These are phyloP conservation scores for Plectrocnemia conspersa DNA, from an alignment of 1,140 invertebrate genomes.

Conservation along the genomic window DNA sequence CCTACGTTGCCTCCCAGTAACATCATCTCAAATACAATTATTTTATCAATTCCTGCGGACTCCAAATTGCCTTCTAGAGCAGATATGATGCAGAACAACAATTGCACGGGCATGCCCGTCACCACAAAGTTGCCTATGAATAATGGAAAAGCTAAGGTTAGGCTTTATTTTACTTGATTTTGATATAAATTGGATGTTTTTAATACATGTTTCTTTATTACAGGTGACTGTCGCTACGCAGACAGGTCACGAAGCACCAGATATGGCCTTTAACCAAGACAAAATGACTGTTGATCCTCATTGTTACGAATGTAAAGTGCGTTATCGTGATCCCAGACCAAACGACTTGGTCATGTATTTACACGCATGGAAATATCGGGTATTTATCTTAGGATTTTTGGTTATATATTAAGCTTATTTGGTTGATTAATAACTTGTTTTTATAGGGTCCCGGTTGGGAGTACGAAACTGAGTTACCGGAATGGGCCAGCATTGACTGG, in stretches of 20 bases:
- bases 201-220: neutral
- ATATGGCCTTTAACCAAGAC: constrained; percentile 63
- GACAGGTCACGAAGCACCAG: constrained; percentile 70
- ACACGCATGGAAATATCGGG: constrained; percentile 89
- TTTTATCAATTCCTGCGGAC: constrained; percentile 1
- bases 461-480: constrained; percentile 81
- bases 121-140: constrained; percentile 10
- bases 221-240: constrained; percentile 75
- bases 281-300: constrained; percentile 78
- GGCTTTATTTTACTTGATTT: neutral
- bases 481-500: constrained; percentile 83
- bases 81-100: constrained; percentile 12
- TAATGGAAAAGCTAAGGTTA: constrained; percentile 25
- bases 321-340: constrained; percentile 85
- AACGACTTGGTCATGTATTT: constrained; percentile 92
- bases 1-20: constrained; percentile 38
- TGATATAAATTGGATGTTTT: neutral
- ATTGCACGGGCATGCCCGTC: constrained; percentile 14
- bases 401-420: constrained; percentile 1
- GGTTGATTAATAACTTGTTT: neutral
- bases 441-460: constrained; percentile 81
- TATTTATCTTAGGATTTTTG: constrained; percentile 35
- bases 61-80: neutral
- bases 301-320: constrained; percentile 88
- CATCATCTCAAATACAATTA: neutral